phyloP scores from a whole-genome alignment of 2,113 vertebrate genomes.

The Corydoras sp. region DNA sequence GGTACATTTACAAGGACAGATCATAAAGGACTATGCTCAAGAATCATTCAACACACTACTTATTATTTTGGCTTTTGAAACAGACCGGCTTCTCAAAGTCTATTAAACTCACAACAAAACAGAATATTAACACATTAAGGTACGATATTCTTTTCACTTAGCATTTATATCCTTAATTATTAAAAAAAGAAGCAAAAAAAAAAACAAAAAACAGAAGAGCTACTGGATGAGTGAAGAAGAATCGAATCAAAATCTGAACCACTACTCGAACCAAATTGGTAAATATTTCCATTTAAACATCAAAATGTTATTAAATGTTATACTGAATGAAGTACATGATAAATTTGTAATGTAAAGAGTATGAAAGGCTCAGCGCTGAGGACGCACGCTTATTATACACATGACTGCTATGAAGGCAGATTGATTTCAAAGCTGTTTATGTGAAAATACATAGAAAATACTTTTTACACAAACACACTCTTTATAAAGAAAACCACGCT shows the following conservation, averaged over 20 bases:
- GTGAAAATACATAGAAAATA: constrained; percentile 99
- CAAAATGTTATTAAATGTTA: constrained; percentile 92
- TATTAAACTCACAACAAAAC: constrained; percentile 55
- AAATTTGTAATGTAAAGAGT: constrained; percentile 95
- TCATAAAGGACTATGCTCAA: constrained; percentile 65
- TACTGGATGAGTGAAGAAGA: constrained; percentile 51
- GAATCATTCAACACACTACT: constrained; percentile 66
- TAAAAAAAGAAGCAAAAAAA: constrained; percentile 58
- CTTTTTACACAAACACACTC: constrained; percentile 71
- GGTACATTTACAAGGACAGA: constrained; percentile 72
- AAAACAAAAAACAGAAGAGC: constrained; percentile 41
- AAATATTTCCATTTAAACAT: constrained; percentile 90
- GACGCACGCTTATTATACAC: constrained; percentile 71
- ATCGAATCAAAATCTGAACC: constrained; percentile 83
- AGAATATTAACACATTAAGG: constrained; percentile 49
- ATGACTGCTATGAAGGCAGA: constrained; percentile 90
- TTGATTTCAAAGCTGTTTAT: constrained; percentile 98
- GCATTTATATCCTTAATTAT: constrained; percentile 55
- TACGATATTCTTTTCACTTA: constrained; percentile 36
- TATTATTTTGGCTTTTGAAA: constrained; percentile 68
- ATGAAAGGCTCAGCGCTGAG: constrained; percentile 58
- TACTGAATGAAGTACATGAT: constrained; percentile 88
- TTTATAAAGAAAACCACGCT: constrained; percentile 87
- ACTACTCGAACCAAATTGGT: constrained; percentile 84
- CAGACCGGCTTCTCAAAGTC: constrained; percentile 53